These are phyloP conservation scores for Beroe forskalii DNA, from an alignment of 37 sponge, comb jelly and placozoan species.

Conservation along the genomic window DNA sequence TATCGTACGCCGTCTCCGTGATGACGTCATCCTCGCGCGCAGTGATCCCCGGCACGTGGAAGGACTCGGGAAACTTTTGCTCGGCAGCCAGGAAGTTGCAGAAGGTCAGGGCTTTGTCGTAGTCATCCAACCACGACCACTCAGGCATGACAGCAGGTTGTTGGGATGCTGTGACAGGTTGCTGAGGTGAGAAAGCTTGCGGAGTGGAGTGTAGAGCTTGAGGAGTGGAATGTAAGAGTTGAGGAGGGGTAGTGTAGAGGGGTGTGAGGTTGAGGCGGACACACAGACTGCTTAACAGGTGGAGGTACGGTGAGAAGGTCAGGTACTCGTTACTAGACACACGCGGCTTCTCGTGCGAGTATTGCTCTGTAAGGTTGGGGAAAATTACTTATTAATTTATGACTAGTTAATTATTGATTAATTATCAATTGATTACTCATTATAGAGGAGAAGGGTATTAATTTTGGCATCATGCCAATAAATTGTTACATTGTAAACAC, in stretches of 20 bases:
- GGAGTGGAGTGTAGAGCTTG: neutral
- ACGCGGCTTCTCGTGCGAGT: slow-evolving; percentile 1
- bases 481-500: no score
- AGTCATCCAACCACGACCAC: slow-evolving; percentile 12
- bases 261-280: neutral
- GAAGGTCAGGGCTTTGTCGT: neutral
- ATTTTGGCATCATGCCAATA: no score
- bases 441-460: no score
- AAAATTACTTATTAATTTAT: no score
- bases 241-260: neutral
- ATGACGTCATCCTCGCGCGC: neutral
- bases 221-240: neutral
- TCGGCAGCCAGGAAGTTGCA: slow-evolving; percentile 3
- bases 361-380: no score
- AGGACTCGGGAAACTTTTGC: neutral
- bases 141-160: no score
- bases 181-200: no score
- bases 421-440: no score
- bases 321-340: slow-evolving; percentile 1
- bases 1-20: neutral
- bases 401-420: no score
- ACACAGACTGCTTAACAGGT: neutral
- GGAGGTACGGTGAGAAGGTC: slow-evolving; percentile 30
- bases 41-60: neutral
- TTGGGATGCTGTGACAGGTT: neutral